These are phyloP conservation scores for Mesembrinibis cayennensis DNA, from an alignment of 2,113 vertebrate species.

Conservation along the genomic window DNA sequence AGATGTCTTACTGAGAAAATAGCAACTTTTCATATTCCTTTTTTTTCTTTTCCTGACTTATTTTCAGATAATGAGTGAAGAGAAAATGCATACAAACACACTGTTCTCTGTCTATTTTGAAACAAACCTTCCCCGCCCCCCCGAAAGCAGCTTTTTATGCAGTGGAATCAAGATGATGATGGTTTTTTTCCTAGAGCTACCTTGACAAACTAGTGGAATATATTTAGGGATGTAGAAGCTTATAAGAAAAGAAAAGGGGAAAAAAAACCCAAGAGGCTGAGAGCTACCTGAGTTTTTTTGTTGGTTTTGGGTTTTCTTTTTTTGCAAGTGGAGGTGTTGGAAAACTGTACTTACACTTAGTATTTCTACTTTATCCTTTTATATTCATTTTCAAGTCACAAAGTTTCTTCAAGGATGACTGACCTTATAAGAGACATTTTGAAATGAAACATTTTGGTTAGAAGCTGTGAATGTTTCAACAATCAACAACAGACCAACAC, in stretches of 20 bases:
- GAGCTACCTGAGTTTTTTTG: not conserved
- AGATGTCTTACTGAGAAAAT: slow-evolving; percentile 11
- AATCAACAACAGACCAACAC: not conserved
- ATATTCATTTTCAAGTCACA: not conserved
- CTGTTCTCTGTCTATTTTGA: not conserved
- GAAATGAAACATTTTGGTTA: not conserved
- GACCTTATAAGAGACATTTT: not conserved
- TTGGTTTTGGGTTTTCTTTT: too few species aligned
- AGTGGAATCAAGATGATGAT: not conserved
- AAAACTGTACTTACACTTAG: not conserved
- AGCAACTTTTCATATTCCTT: not conserved
- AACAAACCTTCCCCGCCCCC: not conserved
- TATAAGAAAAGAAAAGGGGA: not conserved
- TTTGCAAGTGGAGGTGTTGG: not conserved
- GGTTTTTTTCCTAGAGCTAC: not conserved
- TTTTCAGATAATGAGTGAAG: slow-evolving; percentile 8
- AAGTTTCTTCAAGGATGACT: not conserved
- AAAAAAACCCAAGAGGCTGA: not conserved
- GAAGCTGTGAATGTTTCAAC: slow-evolving; percentile 3
- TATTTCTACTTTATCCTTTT: not conserved
- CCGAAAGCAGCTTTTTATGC: not conserved
- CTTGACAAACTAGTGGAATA: not conserved
- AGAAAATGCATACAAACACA: not conserved
- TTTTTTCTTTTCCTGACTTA: not conserved
- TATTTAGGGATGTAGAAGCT: not conserved